These are phyloP conservation scores for Antedon mediterranea DNA, from an alignment of 53 echinoderm and acorn worm genomes.

Conservation along the genomic window DNA sequence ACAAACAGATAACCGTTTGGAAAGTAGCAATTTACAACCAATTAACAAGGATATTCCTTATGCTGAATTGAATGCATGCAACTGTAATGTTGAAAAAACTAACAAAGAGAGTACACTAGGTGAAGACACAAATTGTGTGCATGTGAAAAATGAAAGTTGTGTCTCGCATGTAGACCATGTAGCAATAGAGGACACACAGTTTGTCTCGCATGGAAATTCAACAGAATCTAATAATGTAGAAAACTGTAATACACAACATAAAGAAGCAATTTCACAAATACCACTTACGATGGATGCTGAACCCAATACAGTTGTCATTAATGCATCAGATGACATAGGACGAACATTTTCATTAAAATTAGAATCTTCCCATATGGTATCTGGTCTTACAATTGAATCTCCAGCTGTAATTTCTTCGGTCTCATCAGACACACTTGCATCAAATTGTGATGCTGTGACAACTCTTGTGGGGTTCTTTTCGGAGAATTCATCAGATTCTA, in stretches of 20 bases:
- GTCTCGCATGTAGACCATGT: too few species aligned
- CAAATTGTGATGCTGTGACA: conserved; percentile 8
- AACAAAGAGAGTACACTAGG: background rate
- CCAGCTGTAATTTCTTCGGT: background rate
- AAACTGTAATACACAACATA: background rate
- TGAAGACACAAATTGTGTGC: background rate
- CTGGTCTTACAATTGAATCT: background rate
- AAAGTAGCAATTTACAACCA: background rate
- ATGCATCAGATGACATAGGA: background rate
- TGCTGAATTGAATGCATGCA: background rate
- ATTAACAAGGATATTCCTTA: background rate
- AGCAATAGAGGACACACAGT: background rate
- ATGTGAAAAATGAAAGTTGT: background rate
- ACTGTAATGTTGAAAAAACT: background rate
- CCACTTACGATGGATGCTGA: background rate
- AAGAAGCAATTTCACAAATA: background rate
- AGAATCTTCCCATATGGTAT: background rate
- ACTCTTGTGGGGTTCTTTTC: conserved; percentile 34
- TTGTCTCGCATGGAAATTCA: background rate
- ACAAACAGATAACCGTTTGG: background rate
- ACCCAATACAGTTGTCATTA: background rate
- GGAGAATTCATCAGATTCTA: conserved; percentile 21
- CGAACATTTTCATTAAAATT: background rate
- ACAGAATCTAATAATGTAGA: background rate
- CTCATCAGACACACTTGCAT: background rate